Evolutionary conservation across 2,888 invertebrate species (phyloP).

Genomic region (Drosophila cognata): DNA sequence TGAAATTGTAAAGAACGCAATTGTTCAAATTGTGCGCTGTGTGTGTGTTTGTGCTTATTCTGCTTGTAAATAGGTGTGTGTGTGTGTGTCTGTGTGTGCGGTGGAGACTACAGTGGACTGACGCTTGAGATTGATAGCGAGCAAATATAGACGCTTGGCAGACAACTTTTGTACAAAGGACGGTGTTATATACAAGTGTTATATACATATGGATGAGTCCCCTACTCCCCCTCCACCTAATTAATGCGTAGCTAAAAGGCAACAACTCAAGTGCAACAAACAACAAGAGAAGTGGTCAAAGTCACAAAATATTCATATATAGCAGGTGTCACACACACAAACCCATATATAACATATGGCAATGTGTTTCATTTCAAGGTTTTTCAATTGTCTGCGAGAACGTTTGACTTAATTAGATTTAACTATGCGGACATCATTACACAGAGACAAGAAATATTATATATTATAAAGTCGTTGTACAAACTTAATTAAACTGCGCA

Average conservation of each 20-base stretch:
- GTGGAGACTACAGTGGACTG: constrained; percentile 44
- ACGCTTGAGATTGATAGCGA: constrained; percentile 63
- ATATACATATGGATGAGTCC: constrained; percentile 4
- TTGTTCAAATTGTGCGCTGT: constrained; percentile 36
- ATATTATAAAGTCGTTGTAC: background rate
- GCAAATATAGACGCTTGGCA: constrained; percentile 65
- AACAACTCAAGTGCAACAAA: background rate
- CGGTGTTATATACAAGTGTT: constrained; percentile 7
- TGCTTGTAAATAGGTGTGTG: constrained; percentile 8
- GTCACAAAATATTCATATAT: constrained; percentile 8
- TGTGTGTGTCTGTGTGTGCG: constrained; percentile 15
- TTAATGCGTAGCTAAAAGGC: constrained; percentile 13
- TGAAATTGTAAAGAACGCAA: constrained; percentile 64
- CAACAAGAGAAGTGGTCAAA: constrained; percentile 2
- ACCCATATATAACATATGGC: background rate
- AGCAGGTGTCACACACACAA: background rate
- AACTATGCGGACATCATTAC: constrained; percentile 2
- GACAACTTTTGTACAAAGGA: constrained; percentile 53
- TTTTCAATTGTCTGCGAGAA: background rate
- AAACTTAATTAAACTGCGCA: constrained; percentile 5
- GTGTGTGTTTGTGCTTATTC: background rate
- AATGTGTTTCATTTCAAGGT: constrained; percentile 3
- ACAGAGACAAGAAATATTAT: background rate
- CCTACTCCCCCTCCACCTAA: background rate
- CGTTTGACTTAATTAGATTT: background rate